Conservation (phyloP, 2,888 invertebrate species). For the Eulithis prunata region DNA sequence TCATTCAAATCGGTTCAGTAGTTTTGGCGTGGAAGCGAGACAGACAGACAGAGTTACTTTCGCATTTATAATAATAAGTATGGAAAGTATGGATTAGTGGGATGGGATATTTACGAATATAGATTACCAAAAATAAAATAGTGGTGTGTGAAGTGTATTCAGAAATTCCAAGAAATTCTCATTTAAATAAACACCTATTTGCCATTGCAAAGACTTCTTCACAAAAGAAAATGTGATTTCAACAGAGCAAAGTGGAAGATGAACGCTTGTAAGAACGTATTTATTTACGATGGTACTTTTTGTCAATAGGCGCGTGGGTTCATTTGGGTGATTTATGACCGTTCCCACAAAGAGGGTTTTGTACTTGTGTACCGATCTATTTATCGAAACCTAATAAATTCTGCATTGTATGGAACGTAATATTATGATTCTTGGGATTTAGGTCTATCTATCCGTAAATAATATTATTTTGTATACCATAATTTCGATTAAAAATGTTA, state of each 20-base stretch:
- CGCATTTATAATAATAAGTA: no score
- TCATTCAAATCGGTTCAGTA: no score
- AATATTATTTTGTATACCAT: background rate
- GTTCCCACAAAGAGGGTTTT: conserved; percentile 68
- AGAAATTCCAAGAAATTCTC: no score
- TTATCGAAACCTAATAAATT: conserved; percentile 73
- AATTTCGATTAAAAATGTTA: no score
- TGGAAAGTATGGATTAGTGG: no score
- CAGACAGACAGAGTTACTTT: no score
- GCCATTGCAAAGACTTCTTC: conserved; percentile 48
- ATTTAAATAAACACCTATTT: conserved; percentile 46
- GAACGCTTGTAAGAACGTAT: conserved; percentile 61
- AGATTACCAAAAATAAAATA: no score
- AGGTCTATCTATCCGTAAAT: conserved; percentile 41
- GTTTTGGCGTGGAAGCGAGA: no score
- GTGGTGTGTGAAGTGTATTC: no score
- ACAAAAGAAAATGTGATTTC: conserved; percentile 56
- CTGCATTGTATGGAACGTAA: conserved; percentile 49
- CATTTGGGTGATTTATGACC: conserved; percentile 74
- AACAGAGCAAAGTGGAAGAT: conserved; percentile 53
- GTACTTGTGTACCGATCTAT: conserved; percentile 57
- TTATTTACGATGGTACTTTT: conserved; percentile 73
- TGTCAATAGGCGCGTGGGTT: conserved; percentile 69
- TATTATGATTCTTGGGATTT: conserved; percentile 41
- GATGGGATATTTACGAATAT: no score